A percentile compares a stretch with the other conserved stretches of the same genome.
phyloP scores from a whole-genome alignment of 2,113 vertebrate genomes.

The Salvelinus sp. region DNA sequence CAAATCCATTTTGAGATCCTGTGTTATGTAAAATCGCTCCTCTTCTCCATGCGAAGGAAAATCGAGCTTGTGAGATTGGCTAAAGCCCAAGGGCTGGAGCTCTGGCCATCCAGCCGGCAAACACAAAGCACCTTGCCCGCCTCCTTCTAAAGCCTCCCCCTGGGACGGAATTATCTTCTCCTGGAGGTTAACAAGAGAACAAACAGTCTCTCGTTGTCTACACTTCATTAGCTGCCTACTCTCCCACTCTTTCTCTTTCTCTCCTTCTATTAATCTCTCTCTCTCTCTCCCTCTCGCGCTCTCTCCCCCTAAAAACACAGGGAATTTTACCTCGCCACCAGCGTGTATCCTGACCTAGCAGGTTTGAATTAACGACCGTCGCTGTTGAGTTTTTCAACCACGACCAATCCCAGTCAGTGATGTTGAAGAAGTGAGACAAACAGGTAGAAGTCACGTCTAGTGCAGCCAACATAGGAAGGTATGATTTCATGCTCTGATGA shows the following conservation, averaged over 20 bases:
- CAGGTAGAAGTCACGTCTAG: neutral
- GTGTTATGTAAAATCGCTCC: constrained; percentile 1
- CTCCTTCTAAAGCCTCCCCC: constrained; percentile 7
- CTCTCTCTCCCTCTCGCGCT: neutral
- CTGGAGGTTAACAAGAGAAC: constrained; percentile 56
- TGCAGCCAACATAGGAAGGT: too few relatives aligned
- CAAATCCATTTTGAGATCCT: constrained; percentile 11
- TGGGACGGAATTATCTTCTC: constrained; percentile 51
- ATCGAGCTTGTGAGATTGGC: neutral
- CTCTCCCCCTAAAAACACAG: neutral
- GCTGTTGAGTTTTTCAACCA: constrained; percentile 5
- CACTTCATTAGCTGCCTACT: constrained; percentile 11
- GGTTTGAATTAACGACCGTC: constrained; percentile 23
- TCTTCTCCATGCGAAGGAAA: neutral
- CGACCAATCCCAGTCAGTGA: neutral
- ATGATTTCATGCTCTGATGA: too few relatives aligned
- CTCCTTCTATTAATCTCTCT: neutral
- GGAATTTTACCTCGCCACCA: neutral
- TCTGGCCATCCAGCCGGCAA: constrained; percentile 23
- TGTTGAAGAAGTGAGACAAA: neutral
- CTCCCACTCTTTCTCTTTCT: neutral
- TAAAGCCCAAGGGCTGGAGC: constrained; percentile 7
- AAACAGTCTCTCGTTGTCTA: constrained; percentile 26
- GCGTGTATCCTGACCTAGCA: constrained; percentile 16
- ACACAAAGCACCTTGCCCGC: constrained; percentile 26